phyloP scores from a whole-genome alignment of 2,113 vertebrate genomes.

The Sinocyclocheilus anophthalmus region DNA sequence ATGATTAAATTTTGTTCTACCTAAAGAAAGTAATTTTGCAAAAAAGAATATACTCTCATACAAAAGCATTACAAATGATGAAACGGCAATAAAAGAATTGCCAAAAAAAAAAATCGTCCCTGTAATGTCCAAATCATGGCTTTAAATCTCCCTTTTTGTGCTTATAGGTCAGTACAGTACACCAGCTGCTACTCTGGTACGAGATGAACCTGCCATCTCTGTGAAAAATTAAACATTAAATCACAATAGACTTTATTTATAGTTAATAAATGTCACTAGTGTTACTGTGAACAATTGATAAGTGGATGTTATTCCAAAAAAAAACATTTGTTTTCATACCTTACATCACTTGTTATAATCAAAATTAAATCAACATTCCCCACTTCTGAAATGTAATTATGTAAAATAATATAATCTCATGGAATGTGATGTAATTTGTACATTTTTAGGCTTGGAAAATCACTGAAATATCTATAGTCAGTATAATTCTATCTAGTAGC shows the following conservation, averaged over 20 bases:
- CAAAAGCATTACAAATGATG: background rate
- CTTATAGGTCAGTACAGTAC: background rate
- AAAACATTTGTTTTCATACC: background rate
- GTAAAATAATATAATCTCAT: background rate
- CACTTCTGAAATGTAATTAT: background rate
- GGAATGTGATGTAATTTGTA: background rate
- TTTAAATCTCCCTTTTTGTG: background rate
- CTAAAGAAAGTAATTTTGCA: background rate
- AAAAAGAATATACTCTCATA: background rate
- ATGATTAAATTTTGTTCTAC: background rate
- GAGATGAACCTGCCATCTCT: constrained; percentile 66
- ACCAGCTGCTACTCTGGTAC: background rate
- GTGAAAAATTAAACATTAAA: background rate
- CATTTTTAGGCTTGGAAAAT: background rate
- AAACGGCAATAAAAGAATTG: background rate
- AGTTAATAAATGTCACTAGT: background rate
- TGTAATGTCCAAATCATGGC: constrained; percentile 23
- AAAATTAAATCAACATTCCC: background rate
- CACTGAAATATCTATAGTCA: background rate
- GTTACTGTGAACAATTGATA: background rate
- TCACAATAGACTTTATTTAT: background rate
- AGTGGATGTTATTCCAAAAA: background rate
- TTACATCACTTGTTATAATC: background rate
- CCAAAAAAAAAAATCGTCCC: background rate
- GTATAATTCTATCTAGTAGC: background rate